phyloP scores from a whole-genome alignment of 1,140 invertebrate genomes.

The Zaprionus tsacasi region DNA sequence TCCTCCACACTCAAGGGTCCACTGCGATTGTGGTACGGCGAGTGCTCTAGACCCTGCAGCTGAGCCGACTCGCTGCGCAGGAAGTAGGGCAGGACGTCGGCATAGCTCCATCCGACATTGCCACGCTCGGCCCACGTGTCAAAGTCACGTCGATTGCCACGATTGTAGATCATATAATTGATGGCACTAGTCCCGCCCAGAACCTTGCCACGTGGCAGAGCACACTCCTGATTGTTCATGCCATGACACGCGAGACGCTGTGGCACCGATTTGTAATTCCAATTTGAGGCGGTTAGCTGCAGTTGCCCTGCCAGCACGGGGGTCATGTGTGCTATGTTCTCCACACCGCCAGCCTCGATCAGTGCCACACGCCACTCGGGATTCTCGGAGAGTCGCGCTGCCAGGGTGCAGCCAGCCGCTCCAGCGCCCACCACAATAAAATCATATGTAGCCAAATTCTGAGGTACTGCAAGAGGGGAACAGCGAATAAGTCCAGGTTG shows the following conservation, averaged over 20 bases:
- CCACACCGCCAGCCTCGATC: constrained; percentile 87
- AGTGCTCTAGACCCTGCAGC: constrained; percentile 84
- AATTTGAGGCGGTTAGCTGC: constrained; percentile 87
- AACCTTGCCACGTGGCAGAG: constrained; percentile 87
- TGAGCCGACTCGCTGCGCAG: constrained; percentile 86
- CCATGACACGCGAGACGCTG: constrained; percentile 87
- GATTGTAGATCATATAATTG: constrained; percentile 95
- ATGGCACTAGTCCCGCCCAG: constrained; percentile 91
- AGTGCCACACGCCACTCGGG: constrained; percentile 87
- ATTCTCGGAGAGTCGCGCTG: constrained; percentile 88
- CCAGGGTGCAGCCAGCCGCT: constrained; percentile 92
- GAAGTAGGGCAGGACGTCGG: constrained; percentile 89
- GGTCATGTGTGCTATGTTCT: constrained; percentile 88
- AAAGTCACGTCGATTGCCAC: constrained; percentile 91
- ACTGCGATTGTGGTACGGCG: constrained; percentile 86
- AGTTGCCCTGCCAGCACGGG: constrained; percentile 87
- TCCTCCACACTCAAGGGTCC: constrained; percentile 86
- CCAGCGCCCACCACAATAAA: constrained; percentile 95
- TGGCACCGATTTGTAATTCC: constrained; percentile 88
- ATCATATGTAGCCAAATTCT: constrained; percentile 86
- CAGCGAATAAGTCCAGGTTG: neutral
- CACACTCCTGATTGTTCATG: constrained; percentile 85
- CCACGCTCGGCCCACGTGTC: constrained; percentile 90
- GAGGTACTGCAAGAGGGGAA: constrained; percentile 49
- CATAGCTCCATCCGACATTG: constrained; percentile 89